phyloP scores from a whole-genome alignment of 2,888 invertebrate genomes.

The Nephrocerus scutellatus region DNA sequence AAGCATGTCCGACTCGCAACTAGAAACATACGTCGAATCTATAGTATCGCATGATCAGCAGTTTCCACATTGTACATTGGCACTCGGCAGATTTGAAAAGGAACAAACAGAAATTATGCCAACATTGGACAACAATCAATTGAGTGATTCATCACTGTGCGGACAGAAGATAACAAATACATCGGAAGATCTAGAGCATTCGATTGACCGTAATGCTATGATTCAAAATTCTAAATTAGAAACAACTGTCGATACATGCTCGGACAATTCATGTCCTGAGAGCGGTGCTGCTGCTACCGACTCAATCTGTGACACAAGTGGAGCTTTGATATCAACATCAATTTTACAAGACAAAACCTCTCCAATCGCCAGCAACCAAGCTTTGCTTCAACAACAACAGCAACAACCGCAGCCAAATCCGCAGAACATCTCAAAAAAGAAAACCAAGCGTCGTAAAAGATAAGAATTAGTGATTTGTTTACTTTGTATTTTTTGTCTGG shows the following conservation, averaged over 20 bases:
- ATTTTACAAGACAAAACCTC: conserved; percentile 6
- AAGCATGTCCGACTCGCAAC: conserved; percentile 34
- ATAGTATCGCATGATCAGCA: neutral
- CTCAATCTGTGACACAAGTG: conserved; percentile 7
- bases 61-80: neutral
- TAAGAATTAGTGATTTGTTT: conserved; percentile 49
- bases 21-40: conserved; percentile 14
- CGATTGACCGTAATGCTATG: conserved; percentile 12
- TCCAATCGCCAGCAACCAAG: conserved; percentile 8
- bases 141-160: conserved; percentile 22
- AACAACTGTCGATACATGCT: no score
- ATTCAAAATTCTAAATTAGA: no score
- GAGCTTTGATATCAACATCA: conserved; percentile 16
- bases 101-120: conserved; percentile 18
- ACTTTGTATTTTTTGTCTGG: conserved; percentile 46
- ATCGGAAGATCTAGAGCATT: conserved; percentile 20
- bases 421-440: conserved; percentile 43
- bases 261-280: neutral
- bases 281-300: conserved; percentile 2
- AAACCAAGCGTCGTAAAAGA: conserved; percentile 47
- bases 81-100: no score
- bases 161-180: conserved; percentile 21
- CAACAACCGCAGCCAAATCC: conserved; percentile 17
- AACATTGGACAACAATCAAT: conserved; percentile 19
- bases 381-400: conserved; percentile 16